Evolutionary conservation across 2,797 vertebrate genomes (phyloP), one percentile per base, ranked within the genome.

Genomic region (Monodelphis domestica): DNA sequence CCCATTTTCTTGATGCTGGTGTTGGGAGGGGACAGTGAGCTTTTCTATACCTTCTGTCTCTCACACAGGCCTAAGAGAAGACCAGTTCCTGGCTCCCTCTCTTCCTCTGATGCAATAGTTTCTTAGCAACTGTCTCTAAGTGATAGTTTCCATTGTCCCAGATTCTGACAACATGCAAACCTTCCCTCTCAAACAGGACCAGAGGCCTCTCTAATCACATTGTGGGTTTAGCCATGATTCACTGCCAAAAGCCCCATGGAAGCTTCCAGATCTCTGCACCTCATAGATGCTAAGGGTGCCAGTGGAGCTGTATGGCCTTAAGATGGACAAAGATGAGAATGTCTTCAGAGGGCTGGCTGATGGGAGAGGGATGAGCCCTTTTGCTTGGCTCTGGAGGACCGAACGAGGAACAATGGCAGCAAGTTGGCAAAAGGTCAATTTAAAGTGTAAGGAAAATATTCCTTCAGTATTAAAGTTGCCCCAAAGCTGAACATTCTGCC

Each of bases 51-150:
- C 70, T 12, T 33, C 54, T 50, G 17, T 89, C 63, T 89, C 54
- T 11, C 89, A 2, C 94, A 57, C 6, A 0, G n/a, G 54, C 6
- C 50, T 88, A 59, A 0, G 50, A 14, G 97, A 97, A 98, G 0
- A 30, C 0, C 50, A 53, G 96, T 97, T 96, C 96, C 94, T 2
- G 14, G 93, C 94, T 97, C 53, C 1, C n/a, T 51, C 0, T 15
- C 93, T 96, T 97, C 97, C 97, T 50, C 4, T 57, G 0, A 94
- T 89, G 12, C 50, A 26, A 94, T 93, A 90, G 98, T 98, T 98
- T 97, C 97, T 93, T 97, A 97, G 97, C 97, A 96, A 97, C 97
- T 93, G 94, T 96, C 97, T 97, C 93, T 94, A 63, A 96, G 96
- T 98, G 97, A 96, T 95, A 95, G 94, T 91, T 53, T 89, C 95